These are phyloP conservation scores for Dipodomys spectabilis DNA, from an alignment of 2,113 vertebrate genomes.

Conservation along the genomic window DNA sequence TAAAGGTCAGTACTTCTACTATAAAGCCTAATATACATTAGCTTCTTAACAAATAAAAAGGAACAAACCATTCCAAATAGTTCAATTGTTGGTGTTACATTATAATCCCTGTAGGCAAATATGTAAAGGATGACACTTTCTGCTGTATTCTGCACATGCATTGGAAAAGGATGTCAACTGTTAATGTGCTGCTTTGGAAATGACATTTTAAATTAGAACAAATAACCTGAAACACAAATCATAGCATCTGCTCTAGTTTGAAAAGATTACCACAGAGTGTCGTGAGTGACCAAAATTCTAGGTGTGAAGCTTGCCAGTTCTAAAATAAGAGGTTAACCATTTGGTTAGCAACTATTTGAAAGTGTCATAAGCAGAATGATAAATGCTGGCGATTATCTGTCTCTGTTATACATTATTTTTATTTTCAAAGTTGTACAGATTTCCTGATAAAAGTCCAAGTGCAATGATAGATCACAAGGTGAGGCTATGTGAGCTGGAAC, in stretches of 20 bases:
- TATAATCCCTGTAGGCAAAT: background rate
- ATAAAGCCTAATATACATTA: background rate
- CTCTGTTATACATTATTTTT: conserved; percentile 25
- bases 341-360: conserved; percentile 44
- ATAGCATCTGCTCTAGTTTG: background rate
- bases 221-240: background rate
- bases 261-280: background rate
- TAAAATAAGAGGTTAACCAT: background rate
- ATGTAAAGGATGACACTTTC: background rate
- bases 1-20: background rate
- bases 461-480: conserved; percentile 41
- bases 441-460: conserved; percentile 59
- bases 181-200: background rate
- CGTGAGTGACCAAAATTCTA: background rate
- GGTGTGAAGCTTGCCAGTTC: background rate
- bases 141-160: background rate
- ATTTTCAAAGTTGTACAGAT: conserved; percentile 40
- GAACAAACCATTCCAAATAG: conserved; percentile 22
- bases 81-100: background rate
- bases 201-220: conserved; percentile 30
- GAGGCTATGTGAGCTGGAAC: conserved; percentile 39
- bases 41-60: background rate
- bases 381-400: background rate
- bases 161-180: conserved; percentile 28
- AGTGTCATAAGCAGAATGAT: background rate